Conservation (phyloP, 2,797 vertebrate genomes). For the Dicrostonyx torquatus region DNA sequence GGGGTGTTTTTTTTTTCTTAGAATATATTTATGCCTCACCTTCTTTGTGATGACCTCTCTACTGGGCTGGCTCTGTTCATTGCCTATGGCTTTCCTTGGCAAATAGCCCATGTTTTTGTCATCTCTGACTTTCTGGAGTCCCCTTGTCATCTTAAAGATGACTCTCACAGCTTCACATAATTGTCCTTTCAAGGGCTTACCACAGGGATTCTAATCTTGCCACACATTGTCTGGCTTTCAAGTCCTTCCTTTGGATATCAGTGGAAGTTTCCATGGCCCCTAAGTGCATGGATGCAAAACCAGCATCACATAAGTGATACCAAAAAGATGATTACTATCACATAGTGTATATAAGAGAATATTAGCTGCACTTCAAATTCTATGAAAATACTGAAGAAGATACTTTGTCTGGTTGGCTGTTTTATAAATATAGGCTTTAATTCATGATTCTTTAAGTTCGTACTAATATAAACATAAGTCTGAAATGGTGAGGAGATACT, state of each 20-base stretch:
- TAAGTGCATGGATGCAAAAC: not conserved
- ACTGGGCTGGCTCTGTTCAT: not conserved
- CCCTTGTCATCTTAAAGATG: not conserved
- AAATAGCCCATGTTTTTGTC: not conserved
- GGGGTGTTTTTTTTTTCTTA: conserved; percentile 5
- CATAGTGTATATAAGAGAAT: not conserved
- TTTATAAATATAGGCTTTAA: not conserved
- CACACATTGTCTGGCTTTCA: not conserved
- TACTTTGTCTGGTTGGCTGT: conserved; percentile 40
- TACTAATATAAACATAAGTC: not conserved
- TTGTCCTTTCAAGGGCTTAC: not conserved
- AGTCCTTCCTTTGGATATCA: not conserved
- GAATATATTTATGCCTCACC: conserved; percentile 19
- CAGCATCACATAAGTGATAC: not conserved
- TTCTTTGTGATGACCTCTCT: not conserved
- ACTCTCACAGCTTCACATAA: not conserved
- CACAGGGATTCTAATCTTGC: not conserved
- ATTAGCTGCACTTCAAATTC: not conserved
- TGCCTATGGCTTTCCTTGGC: not conserved
- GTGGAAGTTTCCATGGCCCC: not conserved
- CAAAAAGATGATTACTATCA: not conserved
- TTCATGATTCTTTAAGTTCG: not conserved
- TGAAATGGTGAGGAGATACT: conserved; percentile 6
- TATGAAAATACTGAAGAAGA: not conserved
- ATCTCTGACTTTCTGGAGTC: not conserved